Evolutionary conservation across 2,113 vertebrate genomes (phyloP), one percentile per base, ranked within the genome.

Genomic region (Leiothrix lutea): DNA sequence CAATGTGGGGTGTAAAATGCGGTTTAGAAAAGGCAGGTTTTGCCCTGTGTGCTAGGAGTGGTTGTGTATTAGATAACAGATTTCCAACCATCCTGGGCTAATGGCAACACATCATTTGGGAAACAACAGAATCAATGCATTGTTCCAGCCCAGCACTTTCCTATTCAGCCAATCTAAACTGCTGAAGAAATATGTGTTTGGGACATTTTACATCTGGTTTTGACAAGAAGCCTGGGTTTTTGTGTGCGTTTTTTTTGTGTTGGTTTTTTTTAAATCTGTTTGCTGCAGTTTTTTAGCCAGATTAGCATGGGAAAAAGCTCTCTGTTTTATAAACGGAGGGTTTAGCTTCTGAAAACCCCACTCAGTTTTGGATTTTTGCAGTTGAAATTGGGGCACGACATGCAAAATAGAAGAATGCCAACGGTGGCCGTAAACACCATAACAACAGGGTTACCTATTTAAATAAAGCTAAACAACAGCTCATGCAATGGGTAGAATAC

Each of bases 181-280:
- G 91, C 93, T 78, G 57, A 91, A 87, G 95, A 98, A 98, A 95
- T 94, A 98, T 60, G 98, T 97, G 98, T 89, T 88, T 0, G 28
- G 74, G 97, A 98, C 93, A 91, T 92, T 97, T 97, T 94, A 97
- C 98, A 98, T 98, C 98, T 98, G 98, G 42, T 96, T 97, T 96
- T 91, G 96, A 97, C 97, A 97, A 97, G 95, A 93, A 78, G 84
- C 90, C 91, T 85, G 88, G 82, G 79, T 54, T 97, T 95, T 95
- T 90, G 89, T 36, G 44, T 73, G 91, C 72, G 42, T 7, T 13
- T 8, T 8, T 36, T 61, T 58, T 33, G 9, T 24, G 13, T 35
- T 23, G 19, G 5, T 42, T 29, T 12, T 31, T 35, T 29, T 31
- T 54, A 21, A 12, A 35, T 94, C 91, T 92, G 40, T 74, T 92